phyloP scores from a whole-genome alignment of 2,113 vertebrate genomes.

The Polyodon spathula region DNA sequence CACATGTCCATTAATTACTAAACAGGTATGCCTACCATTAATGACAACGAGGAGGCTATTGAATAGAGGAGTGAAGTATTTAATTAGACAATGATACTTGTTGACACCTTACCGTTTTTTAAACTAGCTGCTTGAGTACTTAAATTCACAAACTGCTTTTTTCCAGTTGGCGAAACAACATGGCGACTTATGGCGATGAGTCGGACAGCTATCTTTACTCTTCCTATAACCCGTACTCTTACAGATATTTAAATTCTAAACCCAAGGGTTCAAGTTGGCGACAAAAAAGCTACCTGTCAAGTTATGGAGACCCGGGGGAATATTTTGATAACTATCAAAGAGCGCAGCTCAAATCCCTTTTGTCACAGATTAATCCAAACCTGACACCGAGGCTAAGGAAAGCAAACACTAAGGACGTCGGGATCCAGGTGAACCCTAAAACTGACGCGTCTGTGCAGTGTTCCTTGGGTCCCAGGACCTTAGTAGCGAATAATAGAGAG shows the following conservation, averaged over 20 bases:
- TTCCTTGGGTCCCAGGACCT: conserved; percentile 75
- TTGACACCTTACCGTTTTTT: conserved; percentile 9
- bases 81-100: no score
- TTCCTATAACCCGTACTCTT: conserved; percentile 59
- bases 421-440: conserved; percentile 82
- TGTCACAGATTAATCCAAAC: conserved; percentile 78
- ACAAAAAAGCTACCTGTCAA: conserved; percentile 51
- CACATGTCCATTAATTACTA: background rate
- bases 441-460: conserved; percentile 79
- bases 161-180: conserved; percentile 40
- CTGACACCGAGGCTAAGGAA: conserved; percentile 67
- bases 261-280: conserved; percentile 59
- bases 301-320: conserved; percentile 60
- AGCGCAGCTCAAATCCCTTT: conserved; percentile 80
- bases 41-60: conserved; percentile 14
- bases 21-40: conserved; percentile 34
- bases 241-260: conserved; percentile 49
- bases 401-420: conserved; percentile 76
- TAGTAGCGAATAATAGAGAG: conserved; percentile 46
- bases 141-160: conserved; percentile 36
- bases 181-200: conserved; percentile 71
- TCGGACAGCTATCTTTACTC: conserved; percentile 65
- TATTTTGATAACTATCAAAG: conserved; percentile 79
- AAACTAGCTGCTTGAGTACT: conserved; percentile 38
- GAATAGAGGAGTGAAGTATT: no score